Conservation (phyloP, 2,797 vertebrate genomes). For the Galago senegalensis region DNA sequence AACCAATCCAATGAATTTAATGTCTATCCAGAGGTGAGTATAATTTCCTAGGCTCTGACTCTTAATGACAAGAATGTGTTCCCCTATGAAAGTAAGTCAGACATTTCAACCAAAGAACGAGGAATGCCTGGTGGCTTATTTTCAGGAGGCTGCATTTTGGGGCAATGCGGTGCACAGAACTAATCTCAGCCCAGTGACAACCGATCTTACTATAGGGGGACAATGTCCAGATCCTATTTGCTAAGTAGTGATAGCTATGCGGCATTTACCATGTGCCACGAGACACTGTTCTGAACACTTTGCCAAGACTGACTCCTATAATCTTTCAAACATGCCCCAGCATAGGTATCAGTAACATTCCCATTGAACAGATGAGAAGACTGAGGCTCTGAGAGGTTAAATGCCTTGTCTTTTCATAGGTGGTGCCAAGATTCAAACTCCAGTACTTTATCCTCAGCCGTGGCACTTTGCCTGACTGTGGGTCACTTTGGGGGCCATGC, state of each 20-base stretch:
- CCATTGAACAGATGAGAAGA: not conserved
- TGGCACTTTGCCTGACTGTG: not conserved
- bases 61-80: conserved; percentile 30
- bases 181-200: not conserved
- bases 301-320: not conserved
- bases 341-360: not conserved
- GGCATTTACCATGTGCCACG: not conserved
- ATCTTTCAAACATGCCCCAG: not conserved
- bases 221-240: not conserved
- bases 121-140: not conserved
- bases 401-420: not conserved
- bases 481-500: not conserved
- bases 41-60: not conserved
- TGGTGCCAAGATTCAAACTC: not conserved
- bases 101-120: not conserved
- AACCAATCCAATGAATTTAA: not conserved
- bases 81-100: not conserved
- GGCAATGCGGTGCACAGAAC: not conserved
- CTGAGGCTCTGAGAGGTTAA: not conserved
- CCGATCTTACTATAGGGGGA: not conserved
- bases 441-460: not conserved
- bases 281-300: not conserved
- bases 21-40: not conserved
- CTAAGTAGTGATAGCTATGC: not conserved
- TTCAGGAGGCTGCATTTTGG: not conserved